Evolutionary conservation across 2,797 vertebrate species (phyloP).

Genomic region (Crenuchus spilurus): DNA sequence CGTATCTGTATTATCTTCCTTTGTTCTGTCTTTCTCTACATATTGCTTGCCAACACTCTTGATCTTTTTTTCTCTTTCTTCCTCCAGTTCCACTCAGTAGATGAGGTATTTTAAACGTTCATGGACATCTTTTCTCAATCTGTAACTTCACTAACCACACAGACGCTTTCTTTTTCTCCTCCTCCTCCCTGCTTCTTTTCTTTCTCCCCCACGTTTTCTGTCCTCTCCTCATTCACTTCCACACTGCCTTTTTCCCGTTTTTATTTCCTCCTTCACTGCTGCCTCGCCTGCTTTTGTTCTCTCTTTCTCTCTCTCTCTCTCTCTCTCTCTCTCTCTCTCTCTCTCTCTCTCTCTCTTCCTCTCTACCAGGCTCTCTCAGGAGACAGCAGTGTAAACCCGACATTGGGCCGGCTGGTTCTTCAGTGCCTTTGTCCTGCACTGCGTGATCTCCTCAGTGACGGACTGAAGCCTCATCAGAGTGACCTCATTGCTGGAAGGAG

Average conservation of each 20-base stretch:
- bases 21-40: conserved; percentile 37
- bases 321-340: conserved; percentile 5
- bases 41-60: conserved; percentile 36
- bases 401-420: conserved; percentile 90
- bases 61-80: conserved; percentile 37
- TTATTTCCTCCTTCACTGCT: conserved; percentile 33
- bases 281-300: conserved; percentile 49
- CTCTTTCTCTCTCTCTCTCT: conserved; percentile 37
- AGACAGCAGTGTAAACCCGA: conserved; percentile 90
- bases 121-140: conserved; percentile 52
- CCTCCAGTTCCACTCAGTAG: conserved; percentile 42
- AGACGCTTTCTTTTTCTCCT: conserved; percentile 49
- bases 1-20: conserved; percentile 31
- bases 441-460: conserved; percentile 84
- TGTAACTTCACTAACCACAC: conserved; percentile 43
- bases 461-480: conserved; percentile 93
- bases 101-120: conserved; percentile 49
- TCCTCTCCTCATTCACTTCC: not conserved
- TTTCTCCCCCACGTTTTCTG: conserved; percentile 3
- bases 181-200: conserved; percentile 51
- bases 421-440: conserved; percentile 91
- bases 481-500: conserved; percentile 92
- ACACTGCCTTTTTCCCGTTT: conserved; percentile 20
- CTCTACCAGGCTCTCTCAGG: conserved; percentile 87
- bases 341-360: conserved; percentile 16